Conservation (phyloP, 2,113 vertebrate species). For the Phycodurus eques region DNA sequence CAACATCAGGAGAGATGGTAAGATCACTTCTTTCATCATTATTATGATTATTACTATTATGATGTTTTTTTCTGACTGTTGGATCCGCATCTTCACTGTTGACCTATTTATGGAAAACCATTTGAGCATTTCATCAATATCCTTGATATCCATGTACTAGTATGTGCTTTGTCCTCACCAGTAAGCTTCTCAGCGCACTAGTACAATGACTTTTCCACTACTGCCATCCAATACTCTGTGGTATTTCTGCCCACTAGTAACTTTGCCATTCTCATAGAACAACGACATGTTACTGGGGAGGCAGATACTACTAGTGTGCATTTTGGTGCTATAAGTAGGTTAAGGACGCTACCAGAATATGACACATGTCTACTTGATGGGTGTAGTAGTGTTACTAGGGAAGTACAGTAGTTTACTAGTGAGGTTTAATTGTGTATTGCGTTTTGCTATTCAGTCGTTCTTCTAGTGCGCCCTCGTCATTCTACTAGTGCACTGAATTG, state of each 20-base stretch:
- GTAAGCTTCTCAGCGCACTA: neutral
- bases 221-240: no score
- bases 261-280: neutral
- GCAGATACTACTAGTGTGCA: no score
- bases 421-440: neutral
- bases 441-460: no score
- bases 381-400: no score
- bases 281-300: neutral
- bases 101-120: neutral
- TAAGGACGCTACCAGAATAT: neutral
- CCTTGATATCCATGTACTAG: no score
- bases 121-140: neutral
- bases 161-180: neutral
- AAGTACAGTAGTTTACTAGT: no score
- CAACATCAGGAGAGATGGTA: conserved; percentile 62
- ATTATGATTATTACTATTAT: neutral
- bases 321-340: neutral
- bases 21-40: conserved; percentile 12
- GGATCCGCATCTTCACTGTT: neutral
- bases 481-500: neutral
- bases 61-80: neutral
- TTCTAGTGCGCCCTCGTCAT: neutral
- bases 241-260: neutral
- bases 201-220: neutral
- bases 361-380: no score